Conservation (phyloP, 1,140 invertebrate genomes). For the Tetraneura akinire region DNA sequence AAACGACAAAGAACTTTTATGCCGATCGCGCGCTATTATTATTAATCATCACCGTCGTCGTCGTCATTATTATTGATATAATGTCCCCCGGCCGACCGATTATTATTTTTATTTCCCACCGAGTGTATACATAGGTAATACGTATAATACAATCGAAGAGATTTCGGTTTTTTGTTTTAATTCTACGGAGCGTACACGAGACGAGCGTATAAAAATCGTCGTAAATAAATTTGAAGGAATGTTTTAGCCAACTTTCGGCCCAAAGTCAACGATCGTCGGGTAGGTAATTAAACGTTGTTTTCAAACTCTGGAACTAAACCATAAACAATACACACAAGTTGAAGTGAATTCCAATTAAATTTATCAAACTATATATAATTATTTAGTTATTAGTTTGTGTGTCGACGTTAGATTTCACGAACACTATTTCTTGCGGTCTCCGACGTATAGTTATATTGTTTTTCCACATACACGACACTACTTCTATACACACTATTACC, state of each 20-base stretch:
- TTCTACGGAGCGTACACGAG: no score
- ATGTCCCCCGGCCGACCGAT: not conserved
- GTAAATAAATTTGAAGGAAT: not conserved
- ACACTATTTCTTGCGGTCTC: no score
- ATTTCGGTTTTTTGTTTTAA: not conserved
- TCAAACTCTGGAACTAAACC: slow-evolving; percentile 3
- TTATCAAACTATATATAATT: slow-evolving; percentile 39
- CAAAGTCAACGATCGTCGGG: not conserved
- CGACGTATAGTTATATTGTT: no score
- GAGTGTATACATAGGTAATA: no score
- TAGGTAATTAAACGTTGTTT: slow-evolving; percentile 35
- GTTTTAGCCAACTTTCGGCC: not conserved
- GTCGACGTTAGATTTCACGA: not conserved
- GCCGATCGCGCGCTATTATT: not conserved
- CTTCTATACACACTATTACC: no score
- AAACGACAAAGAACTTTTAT: slow-evolving; percentile 40
- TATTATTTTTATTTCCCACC: slow-evolving; percentile 9
- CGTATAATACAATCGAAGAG: not conserved
- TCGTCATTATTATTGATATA: no score
- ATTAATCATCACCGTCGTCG: no score
- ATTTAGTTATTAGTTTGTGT: slow-evolving; percentile 5
- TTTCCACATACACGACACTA: no score
- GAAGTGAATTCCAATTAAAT: slow-evolving; percentile 24
- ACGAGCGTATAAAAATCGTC: slow-evolving; percentile 17
- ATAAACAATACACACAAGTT: slow-evolving; percentile 25